These are phyloP conservation scores for Amblyornis subalaris DNA, from an alignment of 2,113 vertebrate species.

Conservation along the genomic window DNA sequence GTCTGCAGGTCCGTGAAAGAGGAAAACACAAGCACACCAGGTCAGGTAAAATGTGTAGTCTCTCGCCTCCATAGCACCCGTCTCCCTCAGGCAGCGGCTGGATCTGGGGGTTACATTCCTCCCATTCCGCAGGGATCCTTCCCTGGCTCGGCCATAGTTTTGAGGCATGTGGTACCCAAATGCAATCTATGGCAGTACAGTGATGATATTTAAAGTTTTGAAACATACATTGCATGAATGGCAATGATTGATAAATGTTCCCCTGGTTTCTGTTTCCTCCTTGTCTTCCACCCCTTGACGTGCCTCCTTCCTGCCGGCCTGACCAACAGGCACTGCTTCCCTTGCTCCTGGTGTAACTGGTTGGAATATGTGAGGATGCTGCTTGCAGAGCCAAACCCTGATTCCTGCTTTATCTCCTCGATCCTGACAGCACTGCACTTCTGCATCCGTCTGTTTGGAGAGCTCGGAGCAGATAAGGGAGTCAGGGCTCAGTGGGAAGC, in stretches of 20 bases:
- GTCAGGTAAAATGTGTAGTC: neutral
- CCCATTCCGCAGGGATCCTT: neutral
- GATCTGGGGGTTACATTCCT: neutral
- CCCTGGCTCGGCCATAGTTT: neutral
- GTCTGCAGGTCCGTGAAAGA: neutral
- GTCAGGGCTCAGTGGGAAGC: neutral
- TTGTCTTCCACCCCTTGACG: neutral
- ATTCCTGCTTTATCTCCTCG: neutral
- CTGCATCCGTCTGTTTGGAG: neutral
- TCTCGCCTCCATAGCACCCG: rapidly evolving
- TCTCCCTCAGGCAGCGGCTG: neutral
- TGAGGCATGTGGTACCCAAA: rapidly evolving
- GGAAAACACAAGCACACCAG: neutral
- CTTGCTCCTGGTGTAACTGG: neutral
- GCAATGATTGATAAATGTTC: neutral
- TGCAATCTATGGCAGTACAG: neutral
- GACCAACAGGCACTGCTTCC: neutral
- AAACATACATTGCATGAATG: rapidly evolving
- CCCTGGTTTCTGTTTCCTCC: neutral
- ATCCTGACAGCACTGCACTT: neutral
- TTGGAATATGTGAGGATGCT: rapidly evolving
- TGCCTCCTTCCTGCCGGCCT: neutral
- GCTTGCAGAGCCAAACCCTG: neutral
- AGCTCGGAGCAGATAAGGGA: neutral
- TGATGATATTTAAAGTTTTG: neutral